These are phyloP conservation scores for Salvelinus alpinus DNA, from an alignment of 2,113 vertebrate genomes.

Conservation along the genomic window DNA sequence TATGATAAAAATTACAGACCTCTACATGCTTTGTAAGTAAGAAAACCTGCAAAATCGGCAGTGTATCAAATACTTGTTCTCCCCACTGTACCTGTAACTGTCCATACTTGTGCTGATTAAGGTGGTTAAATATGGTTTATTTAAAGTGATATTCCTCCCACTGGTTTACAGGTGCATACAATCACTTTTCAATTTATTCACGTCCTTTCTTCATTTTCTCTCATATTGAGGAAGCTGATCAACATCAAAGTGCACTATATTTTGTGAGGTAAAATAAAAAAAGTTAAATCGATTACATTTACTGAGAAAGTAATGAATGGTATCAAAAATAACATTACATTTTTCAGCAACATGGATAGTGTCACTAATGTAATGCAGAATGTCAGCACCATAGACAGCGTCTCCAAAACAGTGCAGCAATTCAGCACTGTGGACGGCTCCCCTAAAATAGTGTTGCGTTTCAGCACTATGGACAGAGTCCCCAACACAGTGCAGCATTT, in stretches of 20 bases:
- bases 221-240: background rate
- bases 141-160: too few relatives aligned
- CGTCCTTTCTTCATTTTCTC: too few relatives aligned
- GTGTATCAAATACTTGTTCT: too few relatives aligned
- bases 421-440: background rate
- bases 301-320: background rate
- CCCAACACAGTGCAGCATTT: background rate
- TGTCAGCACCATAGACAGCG: conserved; percentile 8
- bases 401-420: background rate
- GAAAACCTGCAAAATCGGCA: too few relatives aligned
- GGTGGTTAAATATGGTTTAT: too few relatives aligned
- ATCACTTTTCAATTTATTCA: too few relatives aligned
- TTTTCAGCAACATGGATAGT: background rate
- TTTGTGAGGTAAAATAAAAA: background rate
- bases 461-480: too few relatives aligned
- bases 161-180: background rate
- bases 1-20: too few relatives aligned
- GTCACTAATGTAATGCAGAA: background rate
- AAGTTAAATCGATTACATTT: background rate
- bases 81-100: too few relatives aligned
- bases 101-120: background rate
- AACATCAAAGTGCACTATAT: background rate
- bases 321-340: too few relatives aligned
- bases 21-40: too few relatives aligned
- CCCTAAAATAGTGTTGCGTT: too few relatives aligned